These are phyloP conservation scores for Rhadina sibilatrix DNA, from an alignment of 2,113 vertebrate species.

Conservation along the genomic window DNA sequence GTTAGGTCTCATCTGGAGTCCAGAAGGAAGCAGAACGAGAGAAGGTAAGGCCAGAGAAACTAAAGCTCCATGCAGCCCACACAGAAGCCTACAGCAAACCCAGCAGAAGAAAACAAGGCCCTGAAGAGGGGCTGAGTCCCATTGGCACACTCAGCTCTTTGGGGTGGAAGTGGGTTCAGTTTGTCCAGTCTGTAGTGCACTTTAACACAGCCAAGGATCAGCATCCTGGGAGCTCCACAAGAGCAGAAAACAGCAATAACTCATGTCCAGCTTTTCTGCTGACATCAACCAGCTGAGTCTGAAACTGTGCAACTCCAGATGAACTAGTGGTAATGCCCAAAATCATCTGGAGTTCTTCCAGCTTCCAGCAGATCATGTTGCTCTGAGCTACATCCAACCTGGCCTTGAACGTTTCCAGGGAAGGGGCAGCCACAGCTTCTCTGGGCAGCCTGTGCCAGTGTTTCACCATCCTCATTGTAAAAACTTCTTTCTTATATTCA, in stretches of 20 bases:
- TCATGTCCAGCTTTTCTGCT: neutral
- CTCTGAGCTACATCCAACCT: neutral
- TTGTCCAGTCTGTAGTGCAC: neutral
- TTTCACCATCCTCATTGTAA: neutral
- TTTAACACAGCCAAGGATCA: neutral
- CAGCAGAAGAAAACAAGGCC: neutral
- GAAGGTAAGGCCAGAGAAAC: neutral
- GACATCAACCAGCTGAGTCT: neutral
- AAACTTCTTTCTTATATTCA: neutral
- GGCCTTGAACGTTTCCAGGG: neutral
- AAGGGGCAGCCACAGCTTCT: neutral
- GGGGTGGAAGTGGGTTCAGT: neutral
- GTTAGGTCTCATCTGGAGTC: neutral
- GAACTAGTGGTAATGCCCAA: neutral
- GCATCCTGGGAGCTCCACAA: neutral
- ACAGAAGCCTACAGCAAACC: neutral
- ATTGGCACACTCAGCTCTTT: accelerated
- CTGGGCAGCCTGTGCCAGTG: neutral
- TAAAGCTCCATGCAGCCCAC: neutral
- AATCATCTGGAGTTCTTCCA: neutral
- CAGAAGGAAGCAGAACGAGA: neutral
- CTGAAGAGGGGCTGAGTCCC: neutral
- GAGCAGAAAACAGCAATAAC: neutral
- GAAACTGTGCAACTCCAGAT: neutral
- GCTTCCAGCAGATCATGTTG: too few species aligned